phyloP scores from a whole-genome alignment of 2,888 invertebrate genomes.

The Lomographa bimaculata region DNA sequence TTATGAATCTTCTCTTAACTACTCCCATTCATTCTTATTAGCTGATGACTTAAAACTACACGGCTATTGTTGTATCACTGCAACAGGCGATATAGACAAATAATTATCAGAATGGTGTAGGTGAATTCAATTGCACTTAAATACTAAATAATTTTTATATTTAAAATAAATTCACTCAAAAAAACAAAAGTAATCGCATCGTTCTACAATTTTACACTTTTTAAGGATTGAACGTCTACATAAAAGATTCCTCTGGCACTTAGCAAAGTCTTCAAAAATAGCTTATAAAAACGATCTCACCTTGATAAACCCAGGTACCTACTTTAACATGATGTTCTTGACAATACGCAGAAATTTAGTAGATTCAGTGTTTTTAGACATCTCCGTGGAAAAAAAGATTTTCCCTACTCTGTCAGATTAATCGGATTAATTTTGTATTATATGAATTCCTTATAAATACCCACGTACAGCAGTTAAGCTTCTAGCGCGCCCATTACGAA shows the following conservation, averaged over 20 bases:
- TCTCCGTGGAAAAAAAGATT: too few species aligned
- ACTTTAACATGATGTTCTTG: too few species aligned
- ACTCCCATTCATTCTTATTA: not conserved
- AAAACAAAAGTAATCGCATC: not conserved
- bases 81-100: constrained; percentile 5
- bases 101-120: constrained; percentile 7
- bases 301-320: too few species aligned
- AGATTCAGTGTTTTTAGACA: too few species aligned
- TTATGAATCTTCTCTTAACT: not conserved
- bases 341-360: too few species aligned
- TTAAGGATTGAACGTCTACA: not conserved
- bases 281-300: too few species aligned
- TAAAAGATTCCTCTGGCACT: not conserved
- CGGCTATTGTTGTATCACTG: not conserved
- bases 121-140: constrained; percentile 1
- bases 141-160: not conserved
- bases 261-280: not conserved
- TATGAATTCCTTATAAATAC: too few species aligned
- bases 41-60: constrained; percentile 1
- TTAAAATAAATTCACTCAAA: not conserved
- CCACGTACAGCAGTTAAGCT: too few species aligned
- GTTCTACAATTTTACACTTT: not conserved
- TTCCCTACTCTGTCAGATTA: too few species aligned
- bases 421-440: too few species aligned
- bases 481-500: too few species aligned